Conservation (phyloP, 2,888 invertebrate genomes). For the Pristionchus arcanus region DNA sequence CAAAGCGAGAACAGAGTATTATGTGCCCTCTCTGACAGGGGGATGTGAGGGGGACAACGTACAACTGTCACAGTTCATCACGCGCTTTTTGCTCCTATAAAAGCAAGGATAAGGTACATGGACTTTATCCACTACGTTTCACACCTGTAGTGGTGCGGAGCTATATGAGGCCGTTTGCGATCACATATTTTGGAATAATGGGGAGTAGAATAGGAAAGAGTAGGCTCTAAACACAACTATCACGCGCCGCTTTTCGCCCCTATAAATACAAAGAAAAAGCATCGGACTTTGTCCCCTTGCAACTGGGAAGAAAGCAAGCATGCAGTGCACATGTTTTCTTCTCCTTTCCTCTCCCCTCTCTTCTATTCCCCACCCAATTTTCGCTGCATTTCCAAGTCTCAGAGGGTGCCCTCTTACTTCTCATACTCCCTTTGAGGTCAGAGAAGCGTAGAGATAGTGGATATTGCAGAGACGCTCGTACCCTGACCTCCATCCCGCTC, state of each 20-base stretch:
- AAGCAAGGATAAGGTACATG: too few species aligned
- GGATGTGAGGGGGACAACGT: too few species aligned
- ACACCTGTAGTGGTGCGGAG: too few species aligned
- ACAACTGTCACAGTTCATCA: background rate
- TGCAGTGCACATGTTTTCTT: background rate
- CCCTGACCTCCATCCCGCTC: too few species aligned
- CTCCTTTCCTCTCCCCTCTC: background rate
- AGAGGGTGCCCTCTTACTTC: background rate
- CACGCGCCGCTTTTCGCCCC: background rate
- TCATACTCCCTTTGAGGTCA: background rate
- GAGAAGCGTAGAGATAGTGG: background rate
- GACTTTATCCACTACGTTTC: background rate
- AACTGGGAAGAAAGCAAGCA: background rate
- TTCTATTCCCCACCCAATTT: conserved; percentile 3
- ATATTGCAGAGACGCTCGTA: background rate
- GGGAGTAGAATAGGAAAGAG: too few species aligned
- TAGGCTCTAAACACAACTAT: background rate
- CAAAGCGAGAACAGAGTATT: too few species aligned
- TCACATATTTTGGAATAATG: too few species aligned
- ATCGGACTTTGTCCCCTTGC: background rate
- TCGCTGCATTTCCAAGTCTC: conserved; percentile 19
- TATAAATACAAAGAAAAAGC: background rate
- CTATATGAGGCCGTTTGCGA: too few species aligned
- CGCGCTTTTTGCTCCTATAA: background rate
- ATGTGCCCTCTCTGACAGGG: too few species aligned